Evolutionary conservation across 2,888 invertebrate genomes (phyloP).

Genomic region (Drosophila fungiperda): DNA sequence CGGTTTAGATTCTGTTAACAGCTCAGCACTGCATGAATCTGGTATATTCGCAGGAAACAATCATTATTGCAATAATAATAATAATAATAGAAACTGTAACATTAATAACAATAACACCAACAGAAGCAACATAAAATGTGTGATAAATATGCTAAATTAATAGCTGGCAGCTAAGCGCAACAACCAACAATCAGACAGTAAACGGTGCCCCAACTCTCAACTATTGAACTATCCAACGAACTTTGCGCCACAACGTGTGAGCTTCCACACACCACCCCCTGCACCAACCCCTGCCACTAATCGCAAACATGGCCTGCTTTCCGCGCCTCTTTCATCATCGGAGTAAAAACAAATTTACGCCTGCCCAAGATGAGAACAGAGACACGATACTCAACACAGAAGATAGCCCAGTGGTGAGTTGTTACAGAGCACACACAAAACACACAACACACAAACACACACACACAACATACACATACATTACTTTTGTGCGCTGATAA

Average conservation of each 20-base stretch:
- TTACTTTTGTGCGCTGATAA: slow-evolving; percentile 41
- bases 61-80: slow-evolving; percentile 29
- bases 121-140: slow-evolving; percentile 44
- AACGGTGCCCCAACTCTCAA: slow-evolving; percentile 11
- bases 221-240: slow-evolving; percentile 20
- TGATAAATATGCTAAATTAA: slow-evolving; percentile 66
- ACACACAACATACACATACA: slow-evolving; percentile 2
- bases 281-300: background rate
- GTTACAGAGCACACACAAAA: slow-evolving; percentile 41
- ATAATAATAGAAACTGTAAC: slow-evolving; percentile 21
- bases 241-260: slow-evolving; percentile 25
- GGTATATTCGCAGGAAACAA: slow-evolving; percentile 39
- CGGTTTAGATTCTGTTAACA: slow-evolving; percentile 34
- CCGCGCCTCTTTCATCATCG: slow-evolving; percentile 77
- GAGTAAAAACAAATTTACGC: slow-evolving; percentile 80
- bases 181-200: slow-evolving; percentile 7
- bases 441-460: background rate
- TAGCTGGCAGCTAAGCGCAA: slow-evolving; percentile 44
- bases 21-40: background rate
- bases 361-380: slow-evolving; percentile 78
- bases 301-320: slow-evolving; percentile 78
- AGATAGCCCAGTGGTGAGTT: slow-evolving; percentile 82
- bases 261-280: slow-evolving; percentile 27
- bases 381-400: slow-evolving; percentile 79
- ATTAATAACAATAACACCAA: slow-evolving; percentile 26